phyloP scores from a whole-genome alignment of 1,140 invertebrate genomes.

The Sminthurinus signatus region DNA sequence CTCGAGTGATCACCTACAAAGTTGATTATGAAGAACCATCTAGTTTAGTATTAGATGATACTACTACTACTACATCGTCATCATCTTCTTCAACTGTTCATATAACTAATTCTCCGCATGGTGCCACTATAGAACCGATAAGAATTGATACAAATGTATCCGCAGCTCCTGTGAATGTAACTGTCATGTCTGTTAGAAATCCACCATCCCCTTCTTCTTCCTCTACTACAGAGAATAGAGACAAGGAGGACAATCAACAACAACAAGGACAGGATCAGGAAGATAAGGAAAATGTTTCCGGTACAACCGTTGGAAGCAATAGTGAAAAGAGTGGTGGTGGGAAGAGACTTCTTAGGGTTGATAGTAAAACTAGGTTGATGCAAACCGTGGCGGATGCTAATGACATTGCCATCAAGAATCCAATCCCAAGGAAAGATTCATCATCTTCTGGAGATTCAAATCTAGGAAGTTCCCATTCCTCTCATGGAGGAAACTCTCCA shows the following conservation, averaged over 20 bases:
- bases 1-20: constrained; percentile 10
- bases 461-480: constrained; percentile 17
- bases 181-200: constrained; percentile 27
- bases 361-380: constrained; percentile 36
- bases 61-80: not conserved
- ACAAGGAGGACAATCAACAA: not conserved
- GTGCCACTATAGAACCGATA: too few relatives aligned
- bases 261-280: not conserved
- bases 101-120: too few relatives aligned
- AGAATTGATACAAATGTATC: not conserved
- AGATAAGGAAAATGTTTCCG: not conserved
- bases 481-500: constrained; percentile 23
- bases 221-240: not conserved
- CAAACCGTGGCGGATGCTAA: constrained; percentile 40
- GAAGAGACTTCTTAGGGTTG: constrained; percentile 28
- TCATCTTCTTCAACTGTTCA: too few relatives aligned
- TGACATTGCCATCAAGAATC: constrained; percentile 30
- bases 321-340: not conserved
- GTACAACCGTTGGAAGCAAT: not conserved
- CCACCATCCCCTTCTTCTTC: constrained; percentile 1
- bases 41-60: not conserved
- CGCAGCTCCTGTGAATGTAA: constrained; percentile 16
- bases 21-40: not conserved
- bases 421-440: constrained; percentile 15
- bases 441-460: constrained; percentile 6